Base-by-base conservation (phyloP, 2,113 vertebrate species). In the Anarrhichthys ocellatus region DNA sequence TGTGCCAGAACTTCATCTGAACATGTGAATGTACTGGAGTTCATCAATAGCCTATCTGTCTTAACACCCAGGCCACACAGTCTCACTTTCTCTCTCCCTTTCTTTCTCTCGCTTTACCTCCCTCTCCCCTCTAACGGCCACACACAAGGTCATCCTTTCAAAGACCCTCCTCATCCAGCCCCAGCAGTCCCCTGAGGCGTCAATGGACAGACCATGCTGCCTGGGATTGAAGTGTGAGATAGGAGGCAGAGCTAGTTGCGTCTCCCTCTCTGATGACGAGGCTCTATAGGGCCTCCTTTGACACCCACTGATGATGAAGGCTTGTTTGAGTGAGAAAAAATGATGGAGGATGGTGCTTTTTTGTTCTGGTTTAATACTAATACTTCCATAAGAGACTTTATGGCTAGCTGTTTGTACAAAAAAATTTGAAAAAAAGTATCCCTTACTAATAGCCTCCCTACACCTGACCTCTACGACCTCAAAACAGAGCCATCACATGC, bases 121-220 rank as follows among this genome's bases (percentile, higher is more conserved):
- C 3, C 61, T 62, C 40, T 44, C 54, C 42, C 67, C 29, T 75
- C 76, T 17, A 80, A 73, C 48, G 2, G 82, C 62, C 76, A 82
- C 80, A 81, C 87, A 92, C 91, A 91, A 90, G 89, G 88, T 83
- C 67, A 73, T 82, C 82, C 87, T 89, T 92, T 93, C 89, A 93
- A 90, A 92, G 82, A 54, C 74, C 74, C 17, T 73, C 78, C 85
- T 85, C 84, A 32, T 85, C 27, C 69, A 77, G 81, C 66, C 71
- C 24, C 79, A 73, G 83, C 24, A 15, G 69, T 82, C 83, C 81
- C 86, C 75, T 10, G 72, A 87, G 84, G 83, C 42, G 29, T 27
- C 69, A 87, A 54, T 83, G 62, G 80, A 36, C 75, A 82, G 71
- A 72, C 79, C 54, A 15, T 22, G 44, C 75, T 88, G 79, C 77